phyloP scores from a whole-genome alignment of 2,888 invertebrate species.

The Caenorhabditis angaria region DNA sequence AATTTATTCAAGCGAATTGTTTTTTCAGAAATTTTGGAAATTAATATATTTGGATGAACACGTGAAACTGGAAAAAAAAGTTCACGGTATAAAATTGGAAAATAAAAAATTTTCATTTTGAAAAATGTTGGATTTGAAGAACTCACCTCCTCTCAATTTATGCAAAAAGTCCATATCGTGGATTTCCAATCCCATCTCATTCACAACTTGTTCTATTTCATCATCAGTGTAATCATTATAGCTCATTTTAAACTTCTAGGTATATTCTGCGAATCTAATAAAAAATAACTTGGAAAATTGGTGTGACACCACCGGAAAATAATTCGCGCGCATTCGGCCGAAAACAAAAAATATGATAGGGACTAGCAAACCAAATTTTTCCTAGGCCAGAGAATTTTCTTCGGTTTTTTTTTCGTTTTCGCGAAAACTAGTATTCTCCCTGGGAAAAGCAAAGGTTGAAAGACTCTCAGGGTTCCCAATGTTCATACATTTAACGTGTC shows the following conservation, averaged over 20 bases:
- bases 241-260: too few relatives aligned
- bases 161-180: slow-evolving; percentile 13
- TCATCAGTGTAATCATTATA: slow-evolving; percentile 17
- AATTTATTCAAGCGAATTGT: slow-evolving; percentile 9
- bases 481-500: too few relatives aligned
- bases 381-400: neutral
- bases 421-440: too few relatives aligned
- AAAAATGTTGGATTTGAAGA: neutral
- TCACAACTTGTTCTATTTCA: slow-evolving; percentile 33
- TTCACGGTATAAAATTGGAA: slow-evolving; percentile 6
- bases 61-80: slow-evolving; percentile 11
- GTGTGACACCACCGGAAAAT: neutral
- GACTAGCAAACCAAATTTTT: neutral
- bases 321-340: neutral
- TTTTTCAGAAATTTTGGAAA: neutral
- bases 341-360: neutral
- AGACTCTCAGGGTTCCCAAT: too few relatives aligned
- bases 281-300: too few relatives aligned
- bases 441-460: too few relatives aligned
- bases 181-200: slow-evolving; percentile 31
- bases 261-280: too few relatives aligned
- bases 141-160: slow-evolving; percentile 21
- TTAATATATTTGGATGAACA: slow-evolving; percentile 23
- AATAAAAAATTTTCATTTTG: neutral
- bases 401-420: neutral